Evolutionary conservation across 2,888 invertebrate species (phyloP).

Genomic region (Panzeria rudis): DNA sequence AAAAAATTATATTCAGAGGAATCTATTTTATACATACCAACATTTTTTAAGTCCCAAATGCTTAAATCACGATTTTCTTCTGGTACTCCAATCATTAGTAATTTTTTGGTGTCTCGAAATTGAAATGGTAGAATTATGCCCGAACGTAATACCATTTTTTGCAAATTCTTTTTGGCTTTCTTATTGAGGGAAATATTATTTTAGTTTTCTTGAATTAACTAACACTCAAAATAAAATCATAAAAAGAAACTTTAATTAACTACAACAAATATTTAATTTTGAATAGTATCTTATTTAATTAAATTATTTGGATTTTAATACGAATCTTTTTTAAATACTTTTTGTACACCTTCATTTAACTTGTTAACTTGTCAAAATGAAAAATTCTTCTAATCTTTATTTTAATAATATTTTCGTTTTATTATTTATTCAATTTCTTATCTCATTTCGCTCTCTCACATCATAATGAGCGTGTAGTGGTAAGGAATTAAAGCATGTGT

Average conservation of each 20-base stretch:
- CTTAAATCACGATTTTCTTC: conserved; percentile 79
- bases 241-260: conserved; percentile 35
- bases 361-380: conserved; percentile 72
- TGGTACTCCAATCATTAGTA: conserved; percentile 79
- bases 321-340: conserved; percentile 66
- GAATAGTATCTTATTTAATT: conserved; percentile 52
- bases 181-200: conserved; percentile 43
- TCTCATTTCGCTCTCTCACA: conserved; percentile 53
- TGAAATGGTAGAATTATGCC: conserved; percentile 82
- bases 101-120: conserved; percentile 80
- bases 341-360: conserved; percentile 72
- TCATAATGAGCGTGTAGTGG: conserved; percentile 20
- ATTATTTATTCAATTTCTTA: conserved; percentile 68
- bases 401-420: conserved; percentile 68
- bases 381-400: conserved; percentile 72
- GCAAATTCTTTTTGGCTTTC: conserved; percentile 42
- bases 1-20: background rate
- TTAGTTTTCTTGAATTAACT: conserved; percentile 51
- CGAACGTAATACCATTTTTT: conserved; percentile 80
- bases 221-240: conserved; percentile 53
- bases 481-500: conserved; percentile 3
- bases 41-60: conserved; percentile 81
- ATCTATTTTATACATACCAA: conserved; percentile 76
- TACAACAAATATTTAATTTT: conserved; percentile 35
- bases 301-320: conserved; percentile 60